Percentiles rank a stretch among this genome's conserved stretches.
Evolutionary conservation across 2,113 vertebrate species (phyloP).

Genomic region (Oreochromis tanganicae): DNA sequence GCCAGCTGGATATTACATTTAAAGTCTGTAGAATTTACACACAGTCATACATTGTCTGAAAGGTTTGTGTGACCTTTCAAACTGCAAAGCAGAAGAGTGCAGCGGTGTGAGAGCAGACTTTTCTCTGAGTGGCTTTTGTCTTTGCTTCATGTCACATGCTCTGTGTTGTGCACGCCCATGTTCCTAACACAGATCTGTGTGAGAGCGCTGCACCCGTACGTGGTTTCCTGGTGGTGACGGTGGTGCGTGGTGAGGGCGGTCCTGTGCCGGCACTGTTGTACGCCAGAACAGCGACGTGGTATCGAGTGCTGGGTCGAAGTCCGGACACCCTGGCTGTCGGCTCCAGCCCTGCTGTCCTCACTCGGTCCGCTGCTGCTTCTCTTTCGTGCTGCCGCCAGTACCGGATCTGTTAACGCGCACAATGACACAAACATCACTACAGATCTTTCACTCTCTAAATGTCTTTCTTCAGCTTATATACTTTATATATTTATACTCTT

Average conservation of each 20-base stretch:
- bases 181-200: background rate
- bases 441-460: background rate
- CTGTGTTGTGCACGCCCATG: background rate
- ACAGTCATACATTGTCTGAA: background rate
- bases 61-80: background rate
- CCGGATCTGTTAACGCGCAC: constrained; percentile 76
- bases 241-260: constrained; percentile 81
- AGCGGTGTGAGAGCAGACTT: background rate
- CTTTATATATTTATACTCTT: background rate
- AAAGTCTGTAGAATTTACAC: background rate
- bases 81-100: background rate
- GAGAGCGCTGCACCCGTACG: constrained; percentile 66
- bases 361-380: constrained; percentile 88
- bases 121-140: background rate
- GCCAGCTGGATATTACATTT: background rate
- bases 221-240: constrained; percentile 84
- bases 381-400: constrained; percentile 93
- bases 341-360: constrained; percentile 85
- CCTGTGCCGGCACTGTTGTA: constrained; percentile 95
- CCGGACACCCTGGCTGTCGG: constrained; percentile 78
- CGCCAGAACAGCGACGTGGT: constrained; percentile 86
- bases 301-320: constrained; percentile 86
- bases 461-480: background rate
- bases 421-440: background rate
- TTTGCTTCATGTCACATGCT: background rate